Evolutionary conservation across 2,888 invertebrate species (phyloP), one percentile per base, ranked within the genome.

Genomic region (Eupithecia insigniata): DNA sequence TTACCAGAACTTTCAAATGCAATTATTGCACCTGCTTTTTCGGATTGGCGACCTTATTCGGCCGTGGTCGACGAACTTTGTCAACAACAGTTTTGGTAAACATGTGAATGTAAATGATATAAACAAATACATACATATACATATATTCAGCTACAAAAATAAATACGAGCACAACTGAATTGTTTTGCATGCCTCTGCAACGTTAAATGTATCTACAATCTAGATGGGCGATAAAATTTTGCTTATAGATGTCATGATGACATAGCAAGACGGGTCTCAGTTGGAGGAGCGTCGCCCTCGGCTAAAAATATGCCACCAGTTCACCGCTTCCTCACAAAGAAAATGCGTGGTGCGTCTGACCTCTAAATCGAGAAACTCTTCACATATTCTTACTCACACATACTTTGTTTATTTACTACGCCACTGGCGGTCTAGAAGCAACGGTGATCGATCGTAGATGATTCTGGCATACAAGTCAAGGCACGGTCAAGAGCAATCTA

Each of bases 311-410:
- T 86, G 84, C 85, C 85, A 84, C 76, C 87, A 83, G 90, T 90
- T 91, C 89, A 90, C 80, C 89, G 90, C 87, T 89, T 89, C 89
- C 85, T 90, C 88, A 92, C 93, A 93, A 92, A 91, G 93, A 92
- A 90, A 90, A 88, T 86, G 86, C 87, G 87, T 86, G 85, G 82
- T 85, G 70, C 72, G 75, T 83, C 82, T 88, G 92, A 91, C 91
- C 91, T 90, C 89, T 85, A 90, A 87, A 88, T 87, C 84, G 87
- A 87, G 85, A 87, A 87, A 84, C 84, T 82, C 84, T 85, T 77
- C 75, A 82, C 79, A 81, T 66, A 72, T 55, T 39, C 46, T 30
- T 61, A 70, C 70, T 69, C 76, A 78, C 64, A 82, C 71, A 73
- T 62, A 78, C 75, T 75, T 72, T 75, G 73, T 77, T 80, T 82